Conservation (phyloP, 2,888 invertebrate species). For the Synergus itoensis region DNA sequence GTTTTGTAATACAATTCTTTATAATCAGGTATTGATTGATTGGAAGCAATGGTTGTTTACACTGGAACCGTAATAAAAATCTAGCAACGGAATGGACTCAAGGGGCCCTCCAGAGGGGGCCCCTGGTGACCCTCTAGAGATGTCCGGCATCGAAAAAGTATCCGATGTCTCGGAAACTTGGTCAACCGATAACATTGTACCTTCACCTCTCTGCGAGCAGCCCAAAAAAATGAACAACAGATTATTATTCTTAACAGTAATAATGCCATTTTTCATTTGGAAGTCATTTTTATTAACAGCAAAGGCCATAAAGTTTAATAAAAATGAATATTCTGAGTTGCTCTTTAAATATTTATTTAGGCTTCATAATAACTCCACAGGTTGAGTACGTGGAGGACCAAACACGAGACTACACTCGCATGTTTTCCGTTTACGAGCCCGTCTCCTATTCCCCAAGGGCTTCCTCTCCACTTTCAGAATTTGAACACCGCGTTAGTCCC, state of each 20-base stretch:
- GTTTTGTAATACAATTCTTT: background rate
- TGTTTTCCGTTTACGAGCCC: slow-evolving; percentile 74
- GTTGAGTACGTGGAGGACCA: slow-evolving; percentile 75
- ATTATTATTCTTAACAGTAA: slow-evolving; percentile 72
- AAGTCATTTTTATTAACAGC: background rate
- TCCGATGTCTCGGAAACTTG: slow-evolving; percentile 66
- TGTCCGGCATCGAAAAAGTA: slow-evolving; percentile 68
- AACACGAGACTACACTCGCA: slow-evolving; percentile 70
- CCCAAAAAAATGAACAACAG: slow-evolving; percentile 71
- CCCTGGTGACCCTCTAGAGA: slow-evolving; percentile 73
- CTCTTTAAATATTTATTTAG: background rate
- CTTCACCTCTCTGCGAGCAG: slow-evolving; percentile 65
- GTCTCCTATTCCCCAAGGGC: slow-evolving; percentile 73
- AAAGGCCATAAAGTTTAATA: background rate
- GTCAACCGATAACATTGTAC: slow-evolving; percentile 64
- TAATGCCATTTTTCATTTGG: slow-evolving; percentile 44
- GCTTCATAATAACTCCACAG: slow-evolving; percentile 56
- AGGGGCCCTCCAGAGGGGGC: slow-evolving; percentile 78
- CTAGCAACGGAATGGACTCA: slow-evolving; percentile 69
- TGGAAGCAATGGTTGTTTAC: background rate
- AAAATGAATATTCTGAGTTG: background rate
- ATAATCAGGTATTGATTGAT: background rate
- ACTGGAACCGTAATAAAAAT: background rate
- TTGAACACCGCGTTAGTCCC: slow-evolving; percentile 75
- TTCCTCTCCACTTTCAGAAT: slow-evolving; percentile 74